Evolutionary conservation across 1,140 invertebrate species (phyloP), one percentile per base, ranked within the genome.

Genomic region (Drosophila takahashii): DNA sequence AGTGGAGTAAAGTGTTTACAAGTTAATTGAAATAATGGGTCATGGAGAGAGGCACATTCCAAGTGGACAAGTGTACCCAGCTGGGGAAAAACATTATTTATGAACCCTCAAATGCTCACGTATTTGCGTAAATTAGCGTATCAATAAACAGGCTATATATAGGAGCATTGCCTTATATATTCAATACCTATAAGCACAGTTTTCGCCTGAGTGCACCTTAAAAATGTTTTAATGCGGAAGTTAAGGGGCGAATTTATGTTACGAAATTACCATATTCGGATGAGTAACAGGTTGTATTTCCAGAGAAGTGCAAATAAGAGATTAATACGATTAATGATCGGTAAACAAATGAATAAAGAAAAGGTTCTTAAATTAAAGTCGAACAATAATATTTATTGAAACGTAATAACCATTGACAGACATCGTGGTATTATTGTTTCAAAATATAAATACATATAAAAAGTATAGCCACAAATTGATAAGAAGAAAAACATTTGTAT

Each of bases 11-110:
- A 74, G 59, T 85, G 77, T 77, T 80, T 80, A 69, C 77, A 65
- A 77, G 59, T 69, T 85, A 86, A 85, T 85, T 86, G 57, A 77
- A 77, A 56, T 69, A 85, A 80, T 85, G 67, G 77, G 47, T 44
- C 59, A 44, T 72, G 60, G 60, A 10, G 48, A 76, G 61, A 36
- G 44, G 29, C 64, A 16, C 58, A 62, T 60, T 61, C 67, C 48
- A n/a, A 34, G n/a, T 26, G 29, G 29, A 13, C 48, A 52, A 45
- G 36, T 51, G 44, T 50, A 45, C 1, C 29, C 34, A 71, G 50
- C 47, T 48, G 27, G 47, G 16, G 27, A 57, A 22, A 50, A 51
- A 32, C 39, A 3, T 73, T 54, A 47, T 53, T 74, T 48, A 53
- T 61, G 48, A 74, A 62, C 10, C 57, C 29, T 48, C 47, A 74